These are phyloP conservation scores for Eubasilissa regina DNA, from an alignment of 1,140 invertebrate genomes.

Conservation along the genomic window DNA sequence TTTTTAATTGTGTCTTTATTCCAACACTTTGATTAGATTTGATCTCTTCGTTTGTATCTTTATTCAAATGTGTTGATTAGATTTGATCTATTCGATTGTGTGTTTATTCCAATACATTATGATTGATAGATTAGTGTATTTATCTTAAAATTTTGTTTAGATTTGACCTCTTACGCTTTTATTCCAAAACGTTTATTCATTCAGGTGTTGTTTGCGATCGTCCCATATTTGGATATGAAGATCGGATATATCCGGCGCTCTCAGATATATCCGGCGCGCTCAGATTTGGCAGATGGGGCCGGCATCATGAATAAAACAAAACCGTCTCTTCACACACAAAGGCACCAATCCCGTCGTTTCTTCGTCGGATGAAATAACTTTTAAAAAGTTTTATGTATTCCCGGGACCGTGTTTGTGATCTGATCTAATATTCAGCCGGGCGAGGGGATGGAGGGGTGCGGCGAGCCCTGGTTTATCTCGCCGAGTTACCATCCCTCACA, in stretches of 20 bases:
- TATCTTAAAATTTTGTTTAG: too few species aligned
- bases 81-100: too few species aligned
- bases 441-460: neutral
- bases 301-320: conserved; percentile 57
- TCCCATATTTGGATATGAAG: too few species aligned
- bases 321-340: conserved; percentile 42
- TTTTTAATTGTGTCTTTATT: too few species aligned
- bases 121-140: too few species aligned
- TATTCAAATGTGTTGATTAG: too few species aligned
- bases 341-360: conserved; percentile 49
- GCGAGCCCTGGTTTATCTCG: conserved; percentile 5
- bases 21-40: too few species aligned
- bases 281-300: conserved; percentile 21
- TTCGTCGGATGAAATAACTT: conserved; percentile 55
- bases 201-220: too few species aligned
- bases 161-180: too few species aligned
- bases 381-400: conserved; percentile 55
- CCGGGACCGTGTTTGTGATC: conserved; percentile 42
- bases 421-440: conserved; percentile 51
- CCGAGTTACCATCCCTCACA: conserved; percentile 5
- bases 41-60: too few species aligned
- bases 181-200: too few species aligned
- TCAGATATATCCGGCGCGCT: neutral
- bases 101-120: too few species aligned
- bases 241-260: conserved; percentile 2